These are phyloP conservation scores for Eulithis prunata DNA, from an alignment of 2,888 invertebrate genomes.

Conservation along the genomic window DNA sequence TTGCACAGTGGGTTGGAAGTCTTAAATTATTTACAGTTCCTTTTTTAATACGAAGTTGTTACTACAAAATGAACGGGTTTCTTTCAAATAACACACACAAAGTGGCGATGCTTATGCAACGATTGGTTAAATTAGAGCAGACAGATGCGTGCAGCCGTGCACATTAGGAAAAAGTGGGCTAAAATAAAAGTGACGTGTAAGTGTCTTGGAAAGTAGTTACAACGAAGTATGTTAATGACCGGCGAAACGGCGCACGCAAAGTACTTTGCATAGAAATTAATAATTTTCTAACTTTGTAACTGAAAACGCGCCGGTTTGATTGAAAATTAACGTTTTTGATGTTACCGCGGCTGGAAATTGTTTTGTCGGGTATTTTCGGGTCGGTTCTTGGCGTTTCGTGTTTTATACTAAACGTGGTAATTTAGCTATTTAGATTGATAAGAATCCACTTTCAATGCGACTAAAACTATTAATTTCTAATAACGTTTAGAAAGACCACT, in stretches of 20 bases:
- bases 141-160: slow-evolving; percentile 3
- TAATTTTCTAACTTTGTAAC: slow-evolving; percentile 45
- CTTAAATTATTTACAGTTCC: not conserved
- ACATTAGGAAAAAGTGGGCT: slow-evolving; percentile 8
- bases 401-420: slow-evolving; percentile 24
- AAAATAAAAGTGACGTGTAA: slow-evolving; percentile 24
- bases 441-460: no score
- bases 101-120: no score
- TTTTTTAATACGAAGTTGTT: no score
- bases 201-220: slow-evolving; percentile 41
- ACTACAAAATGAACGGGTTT: no score
- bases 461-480: no score
- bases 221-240: slow-evolving; percentile 41
- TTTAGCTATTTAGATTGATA: not conserved
- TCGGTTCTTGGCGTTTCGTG: slow-evolving; percentile 26
- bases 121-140: no score
- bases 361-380: slow-evolving; percentile 34
- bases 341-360: slow-evolving; percentile 46
- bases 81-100: no score
- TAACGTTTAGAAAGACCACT: no score
- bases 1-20: not conserved
- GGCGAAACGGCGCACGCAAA: slow-evolving; percentile 41
- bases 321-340: slow-evolving; percentile 47
- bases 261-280: slow-evolving; percentile 47
- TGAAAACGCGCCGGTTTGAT: slow-evolving; percentile 43